Evolutionary conservation across 2,888 invertebrate species (phyloP).

Genomic region (Epinotia brunnichana): DNA sequence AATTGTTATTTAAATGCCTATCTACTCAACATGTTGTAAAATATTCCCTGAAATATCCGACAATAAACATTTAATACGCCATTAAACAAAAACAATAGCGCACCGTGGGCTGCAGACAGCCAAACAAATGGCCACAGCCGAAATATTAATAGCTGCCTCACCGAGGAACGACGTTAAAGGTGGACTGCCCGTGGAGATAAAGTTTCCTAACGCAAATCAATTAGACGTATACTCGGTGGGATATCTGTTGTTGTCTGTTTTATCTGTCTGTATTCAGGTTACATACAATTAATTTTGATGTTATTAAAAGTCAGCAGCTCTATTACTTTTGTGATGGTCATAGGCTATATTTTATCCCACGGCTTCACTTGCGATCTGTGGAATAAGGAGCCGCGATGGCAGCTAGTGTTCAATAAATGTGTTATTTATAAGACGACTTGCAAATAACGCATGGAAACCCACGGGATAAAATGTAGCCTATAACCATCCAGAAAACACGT

Average conservation of each 20-base stretch:
- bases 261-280: slow-evolving; percentile 32
- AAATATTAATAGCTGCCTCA: slow-evolving; percentile 65
- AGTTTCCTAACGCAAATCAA: slow-evolving; percentile 57
- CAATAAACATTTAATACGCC: slow-evolving; percentile 40
- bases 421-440: no score
- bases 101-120: slow-evolving; percentile 43
- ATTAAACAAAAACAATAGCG: slow-evolving; percentile 42
- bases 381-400: no score
- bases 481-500: no score
- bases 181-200: slow-evolving; percentile 56
- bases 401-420: no score
- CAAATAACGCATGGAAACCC: no score
- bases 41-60: neutral
- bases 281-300: slow-evolving; percentile 45
- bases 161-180: slow-evolving; percentile 65
- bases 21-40: neutral
- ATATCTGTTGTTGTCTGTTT: slow-evolving; percentile 43
- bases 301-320: slow-evolving; percentile 12
- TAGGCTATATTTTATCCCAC: no score
- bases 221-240: slow-evolving; percentile 61
- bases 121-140: slow-evolving; percentile 53
- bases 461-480: no score
- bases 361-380: no score
- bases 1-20: neutral
- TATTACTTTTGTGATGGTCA: no score